These are phyloP conservation scores for Lithobates sylvaticus DNA, from an alignment of 2,797 vertebrate species.

Conservation along the genomic window DNA sequence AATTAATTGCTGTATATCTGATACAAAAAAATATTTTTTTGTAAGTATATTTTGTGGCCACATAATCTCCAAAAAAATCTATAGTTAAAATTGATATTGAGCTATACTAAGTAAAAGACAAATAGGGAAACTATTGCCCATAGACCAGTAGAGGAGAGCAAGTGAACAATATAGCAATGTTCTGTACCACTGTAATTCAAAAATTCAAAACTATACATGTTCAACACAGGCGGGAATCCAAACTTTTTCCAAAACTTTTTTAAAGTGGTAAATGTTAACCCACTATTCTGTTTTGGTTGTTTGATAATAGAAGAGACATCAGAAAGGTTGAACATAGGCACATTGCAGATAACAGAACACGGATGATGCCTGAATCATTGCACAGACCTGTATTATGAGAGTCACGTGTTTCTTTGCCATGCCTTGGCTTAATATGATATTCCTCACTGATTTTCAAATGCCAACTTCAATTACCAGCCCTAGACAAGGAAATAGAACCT, in stretches of 20 bases:
- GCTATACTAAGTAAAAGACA: no score
- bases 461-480: neutral
- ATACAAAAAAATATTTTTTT: no score
- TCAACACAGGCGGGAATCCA: neutral
- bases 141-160: neutral
- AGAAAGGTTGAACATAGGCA: neutral
- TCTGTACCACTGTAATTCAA: no score
- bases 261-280: neutral
- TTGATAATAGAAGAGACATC: no score
- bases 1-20: no score
- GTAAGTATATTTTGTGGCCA: no score
- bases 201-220: no score
- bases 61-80: no score
- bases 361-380: neutral
- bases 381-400: neutral
- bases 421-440: neutral
- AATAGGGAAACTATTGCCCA: no score
- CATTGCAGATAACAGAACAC: neutral
- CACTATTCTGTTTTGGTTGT: neutral
- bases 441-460: constrained; percentile 1
- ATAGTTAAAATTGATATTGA: no score
- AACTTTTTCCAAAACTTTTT: neutral
- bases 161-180: neutral
- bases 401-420: neutral
- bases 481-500: neutral